Evolutionary conservation across 1,140 invertebrate species (phyloP), one percentile per base, ranked within the genome.

Genomic region (Pomacea maculata): DNA sequence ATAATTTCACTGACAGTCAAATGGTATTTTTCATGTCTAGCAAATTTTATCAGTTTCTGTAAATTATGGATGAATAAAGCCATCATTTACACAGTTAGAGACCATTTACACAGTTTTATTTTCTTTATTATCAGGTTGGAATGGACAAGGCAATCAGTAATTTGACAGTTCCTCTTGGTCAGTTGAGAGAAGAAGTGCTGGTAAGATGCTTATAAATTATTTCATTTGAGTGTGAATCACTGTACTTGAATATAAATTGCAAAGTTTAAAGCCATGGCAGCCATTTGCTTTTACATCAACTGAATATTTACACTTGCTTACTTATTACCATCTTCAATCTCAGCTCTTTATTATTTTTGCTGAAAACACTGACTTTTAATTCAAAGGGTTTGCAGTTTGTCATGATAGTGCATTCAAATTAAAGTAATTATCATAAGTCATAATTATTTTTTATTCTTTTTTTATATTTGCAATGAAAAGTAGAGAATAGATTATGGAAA

Each of bases 101-200:
- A 45, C 1, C 34, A 45, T 45, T 45, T 45, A 45, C 34, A 45
- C 34, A 25, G 15, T 52, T n/a, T 45, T 54, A 6, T 80, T 34
- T 80, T 15, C 52, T 34, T 45, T 67, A 0, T 64, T 84, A 83
- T 19, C 76, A 92, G 91, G 91, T 97, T 87, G 96, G 96, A 1
- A 93, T 98, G 75, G 96, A 98, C 90, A 95, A 96, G 89, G 94
- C 95, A 10, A 97, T 98, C 79, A 93, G 94, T 79, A 95, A 94
- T 86, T 93, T 98, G 78, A 94, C 95, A 90, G 90, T 92, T 71
- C 96, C 96, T 34, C 91, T 98, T 63, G 94, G 94, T 61, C 94
- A 96, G 84, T 92, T 97, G 21, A 94, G 94, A 88, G 94, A 95
- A 87, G 95, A 97, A 94, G 94, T 97, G 68, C 87, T 94, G 90